Base-by-base conservation (phyloP, 2,888 invertebrate species). In the Agrenia bidenticulata region DNA sequence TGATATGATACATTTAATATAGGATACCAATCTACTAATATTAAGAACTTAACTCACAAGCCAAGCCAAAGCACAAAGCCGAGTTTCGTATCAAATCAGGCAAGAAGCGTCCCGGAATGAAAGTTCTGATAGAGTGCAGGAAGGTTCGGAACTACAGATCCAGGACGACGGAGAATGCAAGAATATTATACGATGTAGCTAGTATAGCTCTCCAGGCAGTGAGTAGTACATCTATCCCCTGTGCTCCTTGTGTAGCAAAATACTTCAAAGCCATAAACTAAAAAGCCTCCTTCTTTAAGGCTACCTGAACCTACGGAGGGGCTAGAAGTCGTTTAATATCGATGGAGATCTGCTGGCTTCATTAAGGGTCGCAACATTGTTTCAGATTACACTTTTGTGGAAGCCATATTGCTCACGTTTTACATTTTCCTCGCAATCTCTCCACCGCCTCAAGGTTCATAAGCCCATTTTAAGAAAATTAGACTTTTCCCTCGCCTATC, bases 341-440 rank as follows among this genome's bases (percentile, higher is more conserved):
- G 51, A 51, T 51, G 51, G 51, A 51, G 51, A 51, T 51, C 21
- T 23, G 51, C 45, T 4, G 24, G 51, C 23, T 51, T 51, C 51
- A 51, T 51, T 51, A 51, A 51, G 51, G 51, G 51, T 51, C 51
- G 23, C 23, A 51, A 19, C 24, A 51, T 51, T 51, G 51, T 24
- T 24, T 51, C 51, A 51, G 24, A 51, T 51, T 51, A 51, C 51
- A 51, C 21, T 24, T 51, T 7, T 24, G 45, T 4, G 45, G 45
- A 51, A 51, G 19, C 51, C 51, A 51, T 51, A 51, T 51, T 51
- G 51, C 24, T 23, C 51, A 51, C 51, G 51, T 51, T 51, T 51
- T 51, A 24, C 24, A 24, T 51, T 23, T 24, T 24, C 23, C 15
- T 23, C 51, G 4, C 45, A 45, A 45, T n/a, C 45, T 45, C 45